A percentile compares a stretch with the other conserved stretches of the same genome.
These are phyloP conservation scores for Plectus sambesii DNA, from an alignment of 1,140 invertebrate species.

Conservation along the genomic window DNA sequence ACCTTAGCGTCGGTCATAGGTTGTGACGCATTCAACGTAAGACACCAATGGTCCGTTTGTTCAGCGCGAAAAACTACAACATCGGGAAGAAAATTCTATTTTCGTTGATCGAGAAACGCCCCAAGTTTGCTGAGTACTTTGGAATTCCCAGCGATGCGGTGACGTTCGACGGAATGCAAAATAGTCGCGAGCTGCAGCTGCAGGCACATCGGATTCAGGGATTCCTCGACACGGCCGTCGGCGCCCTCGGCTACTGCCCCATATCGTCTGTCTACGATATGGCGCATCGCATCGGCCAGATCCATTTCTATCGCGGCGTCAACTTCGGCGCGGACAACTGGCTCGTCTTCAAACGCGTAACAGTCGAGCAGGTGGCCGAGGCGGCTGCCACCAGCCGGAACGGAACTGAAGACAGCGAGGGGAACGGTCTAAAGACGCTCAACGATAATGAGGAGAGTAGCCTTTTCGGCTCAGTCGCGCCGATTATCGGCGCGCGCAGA, in stretches of 20 bases:
- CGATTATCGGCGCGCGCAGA: no score
- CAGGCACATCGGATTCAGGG: constrained; percentile 30
- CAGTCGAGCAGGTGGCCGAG: constrained; percentile 21
- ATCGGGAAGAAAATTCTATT: constrained; percentile 28
- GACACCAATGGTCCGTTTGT: no score
- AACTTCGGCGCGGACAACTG: constrained; percentile 31
- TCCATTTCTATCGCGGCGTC: constrained; percentile 31
- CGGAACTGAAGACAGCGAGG: neutral
- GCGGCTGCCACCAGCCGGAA: neutral
- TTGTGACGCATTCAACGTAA: no score
- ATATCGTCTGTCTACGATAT: constrained; percentile 27
- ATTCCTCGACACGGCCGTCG: constrained; percentile 28
- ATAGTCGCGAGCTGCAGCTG: constrained; percentile 23
- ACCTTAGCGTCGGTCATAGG: no score
- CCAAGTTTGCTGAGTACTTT: constrained; percentile 31
- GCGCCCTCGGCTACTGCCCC: constrained; percentile 26
- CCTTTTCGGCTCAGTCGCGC: no score
- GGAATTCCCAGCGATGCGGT: constrained; percentile 18
- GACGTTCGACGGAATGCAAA: constrained; percentile 18
- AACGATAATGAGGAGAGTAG: constrained; percentile 2
- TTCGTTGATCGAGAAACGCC: constrained; percentile 24
- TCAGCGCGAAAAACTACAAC: constrained; percentile 27
- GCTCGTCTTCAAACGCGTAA: constrained; percentile 30
- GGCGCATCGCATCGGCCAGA: constrained; percentile 30
- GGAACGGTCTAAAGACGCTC: constrained; percentile 7